Percentiles rank a stretch among this genome's conserved stretches.
These are phyloP conservation scores for Nixonia krombeini DNA, from an alignment of 1,140 invertebrate genomes.

Conservation along the genomic window DNA sequence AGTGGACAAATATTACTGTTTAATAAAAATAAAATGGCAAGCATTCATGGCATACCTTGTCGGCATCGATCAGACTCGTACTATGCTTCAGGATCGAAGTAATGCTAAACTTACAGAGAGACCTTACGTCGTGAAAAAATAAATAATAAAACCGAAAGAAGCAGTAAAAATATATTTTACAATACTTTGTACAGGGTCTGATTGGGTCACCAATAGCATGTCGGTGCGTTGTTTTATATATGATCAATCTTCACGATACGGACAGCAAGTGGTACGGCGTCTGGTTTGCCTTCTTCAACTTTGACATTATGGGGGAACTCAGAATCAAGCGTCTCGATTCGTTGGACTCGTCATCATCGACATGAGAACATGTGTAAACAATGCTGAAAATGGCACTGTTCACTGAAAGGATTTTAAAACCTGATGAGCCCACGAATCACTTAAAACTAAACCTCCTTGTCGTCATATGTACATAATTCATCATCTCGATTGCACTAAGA, in stretches of 20 bases:
- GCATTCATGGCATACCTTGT: slow-evolving; percentile 61
- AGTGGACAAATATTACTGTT: slow-evolving; percentile 52
- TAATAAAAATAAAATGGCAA: slow-evolving; percentile 63
- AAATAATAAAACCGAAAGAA: slow-evolving; percentile 63
- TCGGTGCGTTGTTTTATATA: slow-evolving; percentile 30
- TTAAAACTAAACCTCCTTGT: background rate
- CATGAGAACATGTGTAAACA: too few species aligned
- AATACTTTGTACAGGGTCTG: slow-evolving; percentile 66
- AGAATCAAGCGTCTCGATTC: too few species aligned
- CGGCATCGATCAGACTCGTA: slow-evolving; percentile 49
- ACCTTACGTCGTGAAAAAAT: slow-evolving; percentile 52
- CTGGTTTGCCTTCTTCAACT: too few species aligned
- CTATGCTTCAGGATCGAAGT: slow-evolving; percentile 30
- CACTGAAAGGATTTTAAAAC: background rate
- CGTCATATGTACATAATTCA: slow-evolving; percentile 27
- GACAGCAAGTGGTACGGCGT: too few species aligned
- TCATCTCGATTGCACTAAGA: slow-evolving; percentile 55
- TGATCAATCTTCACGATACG: background rate
- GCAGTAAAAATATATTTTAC: slow-evolving; percentile 67
- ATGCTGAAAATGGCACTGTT: too few species aligned
- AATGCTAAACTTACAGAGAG: slow-evolving; percentile 23
- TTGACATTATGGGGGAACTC: too few species aligned
- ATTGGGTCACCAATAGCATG: slow-evolving; percentile 18
- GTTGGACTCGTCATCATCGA: too few species aligned
- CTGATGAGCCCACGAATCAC: background rate